Evolutionary conservation across 2,888 invertebrate genomes (phyloP).

Genomic region (Archips xylosteana): DNA sequence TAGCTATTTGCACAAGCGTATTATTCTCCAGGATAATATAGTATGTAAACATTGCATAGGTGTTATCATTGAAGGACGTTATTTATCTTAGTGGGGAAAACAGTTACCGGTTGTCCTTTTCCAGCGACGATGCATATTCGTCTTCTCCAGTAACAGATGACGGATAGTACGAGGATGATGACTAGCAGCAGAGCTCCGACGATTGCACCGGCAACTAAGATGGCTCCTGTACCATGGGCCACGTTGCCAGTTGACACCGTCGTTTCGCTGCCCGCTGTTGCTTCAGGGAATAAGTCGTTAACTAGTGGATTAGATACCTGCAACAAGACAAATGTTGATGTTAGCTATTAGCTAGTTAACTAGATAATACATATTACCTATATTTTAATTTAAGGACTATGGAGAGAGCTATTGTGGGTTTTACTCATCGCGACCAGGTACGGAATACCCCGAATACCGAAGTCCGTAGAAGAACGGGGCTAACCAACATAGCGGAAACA

Average conservation of each 20-base stretch:
- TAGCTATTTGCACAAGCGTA: conserved; percentile 19
- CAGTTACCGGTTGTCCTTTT: conserved; percentile 76
- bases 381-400: no score
- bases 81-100: conserved; percentile 23
- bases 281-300: conserved; percentile 60
- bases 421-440: no score
- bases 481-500: no score
- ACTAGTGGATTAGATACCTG: conserved; percentile 66
- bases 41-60: conserved; percentile 9
- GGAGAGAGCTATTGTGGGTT: no score
- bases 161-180: conserved; percentile 53
- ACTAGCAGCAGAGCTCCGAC: conserved; percentile 65
- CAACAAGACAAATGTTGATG: conserved; percentile 38
- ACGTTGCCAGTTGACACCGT: conserved; percentile 56
- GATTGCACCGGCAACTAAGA: conserved; percentile 61
- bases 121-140: conserved; percentile 71
- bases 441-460: no score
- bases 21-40: conserved; percentile 13
- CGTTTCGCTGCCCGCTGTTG: conserved; percentile 59
- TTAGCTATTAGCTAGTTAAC: background rate
- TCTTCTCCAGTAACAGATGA: conserved; percentile 69
- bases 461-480: no score
- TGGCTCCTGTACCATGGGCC: conserved; percentile 56
- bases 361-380: no score
- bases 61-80: conserved; percentile 32